Conservation (phyloP, 2,888 invertebrate genomes). For the Watsonalla binaria region DNA sequence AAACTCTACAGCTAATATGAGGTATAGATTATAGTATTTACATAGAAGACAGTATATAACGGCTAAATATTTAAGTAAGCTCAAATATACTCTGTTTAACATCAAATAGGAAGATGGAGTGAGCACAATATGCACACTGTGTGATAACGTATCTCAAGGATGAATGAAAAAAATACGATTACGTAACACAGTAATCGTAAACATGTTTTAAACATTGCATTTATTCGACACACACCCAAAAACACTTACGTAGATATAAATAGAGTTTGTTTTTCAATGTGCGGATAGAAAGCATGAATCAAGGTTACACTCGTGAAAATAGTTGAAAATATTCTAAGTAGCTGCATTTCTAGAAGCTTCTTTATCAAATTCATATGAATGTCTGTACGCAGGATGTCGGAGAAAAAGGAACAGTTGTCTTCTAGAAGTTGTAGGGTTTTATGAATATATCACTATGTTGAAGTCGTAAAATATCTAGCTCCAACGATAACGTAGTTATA, state of each 20-base stretch:
- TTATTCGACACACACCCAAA: background rate
- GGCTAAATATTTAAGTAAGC: no score
- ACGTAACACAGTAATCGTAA: conserved; percentile 34
- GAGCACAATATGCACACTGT: conserved; percentile 14
- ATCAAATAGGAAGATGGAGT: conserved; percentile 8
- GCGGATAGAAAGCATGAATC: background rate
- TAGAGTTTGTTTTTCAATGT: conserved; percentile 1
- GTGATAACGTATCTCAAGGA: conserved; percentile 50
- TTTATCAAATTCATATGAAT: no score
- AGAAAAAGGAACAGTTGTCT: no score
- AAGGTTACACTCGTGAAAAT: background rate
- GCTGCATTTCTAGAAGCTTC: no score
- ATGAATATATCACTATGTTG: no score
- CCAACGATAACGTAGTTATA: no score
- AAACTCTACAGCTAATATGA: no score
- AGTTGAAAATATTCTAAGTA: background rate
- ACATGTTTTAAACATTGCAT: conserved; percentile 38
- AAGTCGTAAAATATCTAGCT: no score
- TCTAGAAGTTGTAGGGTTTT: no score
- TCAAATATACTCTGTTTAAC: background rate
- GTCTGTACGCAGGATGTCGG: no score
- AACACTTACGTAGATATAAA: background rate
- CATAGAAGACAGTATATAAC: no score
- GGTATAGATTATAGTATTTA: no score
- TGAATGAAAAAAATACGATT: conserved; percentile 42